Base-by-base conservation (phyloP, 92 coral and sea anemone species). In the Bergia sp. region DNA sequence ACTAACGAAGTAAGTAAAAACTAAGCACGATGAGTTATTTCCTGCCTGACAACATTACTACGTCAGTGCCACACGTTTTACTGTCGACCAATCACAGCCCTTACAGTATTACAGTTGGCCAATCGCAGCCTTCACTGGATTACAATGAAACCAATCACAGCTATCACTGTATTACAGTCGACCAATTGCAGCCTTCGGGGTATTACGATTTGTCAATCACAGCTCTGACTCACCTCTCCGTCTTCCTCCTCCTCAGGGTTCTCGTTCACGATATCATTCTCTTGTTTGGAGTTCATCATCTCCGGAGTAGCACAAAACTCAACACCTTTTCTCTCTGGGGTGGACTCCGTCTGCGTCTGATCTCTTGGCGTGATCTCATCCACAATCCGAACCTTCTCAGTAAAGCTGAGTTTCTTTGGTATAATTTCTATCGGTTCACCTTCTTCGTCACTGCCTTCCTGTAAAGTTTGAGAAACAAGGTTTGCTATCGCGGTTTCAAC, bases 371-470 rank as follows among this genome's bases (percentile, higher is more conserved):
- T 90, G 10, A 84, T 84, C 80, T 93, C 94, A 5, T 95, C 96
- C 36, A 80, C 74, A 50, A 86, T 65, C 79, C 69, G 73, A 21
- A 76, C 89, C 61, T 91, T 91, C 29, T 92, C 93, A 37, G 92
- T 94, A 40, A 95, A 88, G 58, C 89, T 89, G 65, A 91, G 84
- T 85, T 92, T 95, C 66, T 88, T 93, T 18, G 93, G 98, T 36
- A 88, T 94, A 36, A 71, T 49, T 38, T 93, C 98, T 3, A 90
- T 82, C 39, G 92, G 91, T 15, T 94, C 89, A 9, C 86, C 90
- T 80, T 94, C 94, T 86, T 95, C 98, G 45, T 95, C 93, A 64
- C 93, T 95, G 90, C 91, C 73, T 5, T 37, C 89, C 37, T 80
- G 23, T 5, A 20, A 82, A 11, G 77, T 72, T 69, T 16, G 47